Percentiles rank a stretch among this genome's conserved stretches.
Evolutionary conservation across 1,140 invertebrate species (phyloP).

Genomic region (Philaenus spumarius): DNA sequence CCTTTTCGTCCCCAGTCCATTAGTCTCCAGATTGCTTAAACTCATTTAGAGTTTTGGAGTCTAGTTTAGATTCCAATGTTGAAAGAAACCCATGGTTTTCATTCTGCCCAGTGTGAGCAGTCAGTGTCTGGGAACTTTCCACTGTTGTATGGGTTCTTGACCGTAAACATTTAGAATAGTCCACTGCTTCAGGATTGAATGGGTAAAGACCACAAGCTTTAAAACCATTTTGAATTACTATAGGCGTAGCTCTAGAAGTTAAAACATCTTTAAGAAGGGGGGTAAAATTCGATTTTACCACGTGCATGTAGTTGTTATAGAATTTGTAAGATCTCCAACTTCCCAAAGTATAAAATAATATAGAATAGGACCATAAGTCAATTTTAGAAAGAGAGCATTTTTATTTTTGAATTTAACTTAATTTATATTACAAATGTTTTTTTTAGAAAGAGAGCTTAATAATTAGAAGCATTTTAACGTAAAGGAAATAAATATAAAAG

Average conservation of each 20-base stretch:
- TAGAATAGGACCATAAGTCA: too few relatives aligned
- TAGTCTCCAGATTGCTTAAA: too few relatives aligned
- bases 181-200: slow-evolving; percentile 33
- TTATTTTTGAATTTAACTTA: too few relatives aligned
- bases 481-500: too few relatives aligned
- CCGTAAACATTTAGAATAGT: slow-evolving; percentile 27
- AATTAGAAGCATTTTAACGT: too few relatives aligned
- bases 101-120: neutral
- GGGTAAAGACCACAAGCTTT: slow-evolving; percentile 35
- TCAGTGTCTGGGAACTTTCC: neutral
- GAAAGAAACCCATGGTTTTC: neutral
- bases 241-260: slow-evolving; percentile 17
- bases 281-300: slow-evolving; percentile 35
- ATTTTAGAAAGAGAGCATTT: too few relatives aligned
- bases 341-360: too few relatives aligned
- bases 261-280: slow-evolving; percentile 32
- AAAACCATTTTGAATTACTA: slow-evolving; percentile 36
- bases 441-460: too few relatives aligned
- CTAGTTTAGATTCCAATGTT: neutral
- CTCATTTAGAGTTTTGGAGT: neutral
- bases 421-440: too few relatives aligned
- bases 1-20: too few relatives aligned
- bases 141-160: neutral
- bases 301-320: slow-evolving; percentile 18
- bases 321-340: too few relatives aligned